Evolutionary conservation across 2,888 invertebrate species (phyloP).

Genomic region (Monochamus alternatus): DNA sequence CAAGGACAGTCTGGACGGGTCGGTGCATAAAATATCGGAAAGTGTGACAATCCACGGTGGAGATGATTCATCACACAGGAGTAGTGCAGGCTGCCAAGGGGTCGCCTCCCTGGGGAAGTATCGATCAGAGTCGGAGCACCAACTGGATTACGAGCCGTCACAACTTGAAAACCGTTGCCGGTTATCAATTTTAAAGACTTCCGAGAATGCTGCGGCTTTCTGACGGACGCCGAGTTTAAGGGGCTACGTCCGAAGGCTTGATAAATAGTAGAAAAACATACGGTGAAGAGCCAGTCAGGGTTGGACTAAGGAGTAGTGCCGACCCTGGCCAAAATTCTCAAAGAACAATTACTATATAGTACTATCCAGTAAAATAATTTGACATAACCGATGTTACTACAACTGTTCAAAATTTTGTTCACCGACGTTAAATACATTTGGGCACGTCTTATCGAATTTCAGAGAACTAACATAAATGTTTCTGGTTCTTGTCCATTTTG

Average conservation of each 20-base stretch:
- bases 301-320: no score
- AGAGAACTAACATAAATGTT: no score
- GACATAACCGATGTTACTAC: no score
- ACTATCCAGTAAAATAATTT: no score
- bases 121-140: slow-evolving; percentile 18
- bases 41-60: slow-evolving; percentile 23
- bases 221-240: not conserved
- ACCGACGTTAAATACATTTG: no score
- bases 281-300: no score
- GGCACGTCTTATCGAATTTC: no score
- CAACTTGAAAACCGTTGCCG: slow-evolving; percentile 22
- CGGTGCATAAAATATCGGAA: slow-evolving; percentile 32
- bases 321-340: no score
- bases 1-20: slow-evolving; percentile 1
- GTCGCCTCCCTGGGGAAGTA: slow-evolving; percentile 18
- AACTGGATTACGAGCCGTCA: slow-evolving; percentile 23
- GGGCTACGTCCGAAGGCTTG: not conserved
- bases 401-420: no score
- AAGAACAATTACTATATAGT: no score
- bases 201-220: not conserved
- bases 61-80: slow-evolving; percentile 22
- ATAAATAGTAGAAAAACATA: not conserved
- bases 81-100: slow-evolving; percentile 10
- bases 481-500: no score
- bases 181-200: slow-evolving; percentile 18